Evolutionary conservation across 2,888 invertebrate genomes (phyloP), one percentile per base, ranked within the genome.

Genomic region (Chrysolina haemoptera): DNA sequence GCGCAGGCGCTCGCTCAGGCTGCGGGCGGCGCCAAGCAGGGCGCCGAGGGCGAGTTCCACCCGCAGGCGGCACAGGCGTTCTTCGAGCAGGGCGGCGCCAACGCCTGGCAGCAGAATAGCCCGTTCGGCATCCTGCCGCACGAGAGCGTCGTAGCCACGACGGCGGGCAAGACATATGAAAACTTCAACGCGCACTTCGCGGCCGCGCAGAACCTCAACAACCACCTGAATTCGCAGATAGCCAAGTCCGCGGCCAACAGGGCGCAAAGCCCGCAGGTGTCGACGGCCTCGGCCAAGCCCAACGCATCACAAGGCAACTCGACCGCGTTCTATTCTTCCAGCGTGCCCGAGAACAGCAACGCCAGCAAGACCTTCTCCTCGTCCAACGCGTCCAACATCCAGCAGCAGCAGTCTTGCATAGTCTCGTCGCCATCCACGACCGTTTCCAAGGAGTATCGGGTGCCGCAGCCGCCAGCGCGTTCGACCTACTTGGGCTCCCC

Each of bases 61-160:
- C 92, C 92, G 85, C 92, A 92, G 86, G 74, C 82, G 46, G 74
- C 82, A 43, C 84, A 83, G 74, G 91, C 92, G 78, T 94, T 93
- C 87, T 94, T 93, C 87, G 94, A 94, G 82, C 93, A 93, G 82
- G 88, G 91, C 62, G 88, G 70, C n/a, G 88, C 90, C 20, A 88
- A 93, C 76, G 91, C 91, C 82, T 95, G 95, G 94, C 94, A 94
- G 87, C 93, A 94, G 82, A 93, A 91, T 82, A 94, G 94, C 83
- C 94, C 94, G 0, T 94, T 94, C 87, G 94, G 94, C 75, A 93
- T 94, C 82, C 87, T 94, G 83, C 94, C 94, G 18, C 94, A 94
- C 86, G 94, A 94, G 88, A 94, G 93, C 89, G 93, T 94, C 79
- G 93, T 93, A 78, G 86, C 89, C 16, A 90, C 92, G 40, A 91